Percentiles rank a stretch among this genome's conserved stretches.
These are phyloP conservation scores for Sebastes steindachneri DNA, from an alignment of 2,797 vertebrate genomes.

Conservation along the genomic window DNA sequence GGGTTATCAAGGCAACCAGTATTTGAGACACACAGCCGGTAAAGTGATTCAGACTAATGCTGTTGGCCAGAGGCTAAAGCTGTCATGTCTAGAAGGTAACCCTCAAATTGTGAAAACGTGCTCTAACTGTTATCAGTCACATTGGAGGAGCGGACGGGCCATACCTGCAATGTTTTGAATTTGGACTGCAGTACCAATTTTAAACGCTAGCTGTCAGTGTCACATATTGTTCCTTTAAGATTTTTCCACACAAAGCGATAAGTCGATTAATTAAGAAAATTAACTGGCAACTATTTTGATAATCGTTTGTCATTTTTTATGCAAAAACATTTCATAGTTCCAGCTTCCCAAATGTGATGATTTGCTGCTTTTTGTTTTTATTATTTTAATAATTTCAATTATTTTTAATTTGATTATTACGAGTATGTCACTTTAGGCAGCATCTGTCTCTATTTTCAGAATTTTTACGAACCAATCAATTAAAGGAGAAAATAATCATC, in stretches of 20 bases:
- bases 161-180: too few relatives aligned
- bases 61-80: fast-evolving
- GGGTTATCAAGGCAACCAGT: too few relatives aligned
- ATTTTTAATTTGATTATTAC: neutral
- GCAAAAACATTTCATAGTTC: neutral
- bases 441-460: neutral
- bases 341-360: neutral
- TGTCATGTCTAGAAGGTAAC: too few relatives aligned
- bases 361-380: neutral
- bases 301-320: neutral
- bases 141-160: too few relatives aligned
- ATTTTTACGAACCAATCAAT: neutral
- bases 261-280: neutral
- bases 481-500: neutral
- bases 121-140: too few relatives aligned
- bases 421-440: neutral
- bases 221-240: neutral
- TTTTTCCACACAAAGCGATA: neutral
- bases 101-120: too few relatives aligned
- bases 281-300: neutral
- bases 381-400: neutral
- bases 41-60: neutral
- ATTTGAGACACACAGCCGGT: too few relatives aligned
- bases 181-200: too few relatives aligned
- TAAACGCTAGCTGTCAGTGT: too few relatives aligned